Evolutionary conservation across 2,113 vertebrate genomes (phyloP).

Genomic region (Cinclus mexicanus): DNA sequence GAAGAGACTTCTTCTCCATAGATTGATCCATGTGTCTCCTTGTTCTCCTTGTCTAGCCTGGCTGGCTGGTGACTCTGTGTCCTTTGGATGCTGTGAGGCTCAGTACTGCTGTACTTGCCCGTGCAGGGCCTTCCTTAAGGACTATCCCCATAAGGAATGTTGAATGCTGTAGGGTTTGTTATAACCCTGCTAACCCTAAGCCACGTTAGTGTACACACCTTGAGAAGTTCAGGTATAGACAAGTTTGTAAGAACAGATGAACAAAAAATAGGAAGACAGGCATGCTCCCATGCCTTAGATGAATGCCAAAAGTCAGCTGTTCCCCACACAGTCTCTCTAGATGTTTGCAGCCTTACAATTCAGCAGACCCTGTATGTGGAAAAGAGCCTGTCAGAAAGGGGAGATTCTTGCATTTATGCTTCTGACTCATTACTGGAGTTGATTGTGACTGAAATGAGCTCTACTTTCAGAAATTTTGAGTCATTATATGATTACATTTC

Average conservation of each 20-base stretch:
- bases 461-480: background rate
- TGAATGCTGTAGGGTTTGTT: background rate
- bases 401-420: background rate
- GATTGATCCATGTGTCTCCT: background rate
- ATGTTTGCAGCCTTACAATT: accelerated
- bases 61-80: background rate
- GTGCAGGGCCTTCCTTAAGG: background rate
- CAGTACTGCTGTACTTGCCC: background rate
- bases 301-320: background rate
- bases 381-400: background rate
- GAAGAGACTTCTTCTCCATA: background rate
- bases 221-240: background rate
- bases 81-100: background rate
- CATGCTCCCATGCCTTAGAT: background rate
- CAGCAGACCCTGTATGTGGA: background rate
- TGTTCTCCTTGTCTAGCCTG: background rate
- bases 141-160: background rate
- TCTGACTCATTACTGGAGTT: background rate
- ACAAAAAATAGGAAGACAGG: background rate
- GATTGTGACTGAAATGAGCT: background rate
- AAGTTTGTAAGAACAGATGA: background rate
- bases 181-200: background rate
- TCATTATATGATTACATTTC: background rate
- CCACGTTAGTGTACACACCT: accelerated
- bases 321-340: background rate